These are phyloP conservation scores for Erythrolamprus reginae DNA, from an alignment of 2,113 vertebrate species.

Conservation along the genomic window DNA sequence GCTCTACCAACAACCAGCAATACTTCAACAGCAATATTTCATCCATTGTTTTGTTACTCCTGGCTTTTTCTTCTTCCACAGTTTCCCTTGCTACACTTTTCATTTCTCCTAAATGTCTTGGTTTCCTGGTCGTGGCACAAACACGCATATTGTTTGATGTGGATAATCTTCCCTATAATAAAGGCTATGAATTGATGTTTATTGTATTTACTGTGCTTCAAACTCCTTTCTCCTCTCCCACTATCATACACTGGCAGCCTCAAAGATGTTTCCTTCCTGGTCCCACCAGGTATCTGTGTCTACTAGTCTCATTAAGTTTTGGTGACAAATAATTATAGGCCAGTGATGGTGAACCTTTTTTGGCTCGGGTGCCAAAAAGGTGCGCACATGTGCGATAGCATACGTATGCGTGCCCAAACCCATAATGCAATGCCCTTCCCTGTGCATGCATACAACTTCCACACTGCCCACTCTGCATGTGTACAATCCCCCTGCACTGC, in stretches of 20 bases:
- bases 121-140: neutral
- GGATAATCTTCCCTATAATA: neutral
- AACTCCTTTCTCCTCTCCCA: neutral
- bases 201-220: neutral
- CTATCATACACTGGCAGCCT: neutral
- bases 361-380: too few relatives aligned
- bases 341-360: too few relatives aligned
- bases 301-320: neutral
- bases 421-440: too few relatives aligned
- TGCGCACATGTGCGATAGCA: too few relatives aligned
- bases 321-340: neutral
- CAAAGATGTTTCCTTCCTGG: neutral
- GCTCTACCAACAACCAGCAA: neutral
- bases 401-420: too few relatives aligned
- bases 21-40: neutral
- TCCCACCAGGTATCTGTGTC: neutral
- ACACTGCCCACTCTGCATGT: too few relatives aligned
- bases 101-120: neutral
- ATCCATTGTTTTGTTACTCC: neutral
- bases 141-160: neutral
- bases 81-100: neutral
- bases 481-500: too few relatives aligned
- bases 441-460: too few relatives aligned
- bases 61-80: neutral
- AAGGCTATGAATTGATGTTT: neutral